Base-by-base conservation (phyloP, 2,797 vertebrate genomes). In the Danio jaintianensis region DNA sequence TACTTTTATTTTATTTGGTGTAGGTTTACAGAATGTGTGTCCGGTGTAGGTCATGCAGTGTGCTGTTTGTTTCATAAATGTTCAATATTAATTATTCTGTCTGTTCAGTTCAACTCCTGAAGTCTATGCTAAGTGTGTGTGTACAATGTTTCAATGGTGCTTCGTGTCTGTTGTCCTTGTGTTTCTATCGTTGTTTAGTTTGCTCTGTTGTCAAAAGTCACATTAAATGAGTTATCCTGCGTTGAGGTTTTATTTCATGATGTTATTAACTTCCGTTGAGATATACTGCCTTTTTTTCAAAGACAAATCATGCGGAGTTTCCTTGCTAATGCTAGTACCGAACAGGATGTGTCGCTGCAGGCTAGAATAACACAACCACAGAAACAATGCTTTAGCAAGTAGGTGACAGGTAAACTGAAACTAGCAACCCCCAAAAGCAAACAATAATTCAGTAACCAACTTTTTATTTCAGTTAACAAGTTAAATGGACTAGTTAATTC, bases 201-300 rank as follows among this genome's bases (percentile, higher is more conserved):
- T 68, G 36, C 18, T 68, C 45, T 80, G 52, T 67, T n/a, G 58
- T 73, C 20, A 18, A 47, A 55, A 6, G 45, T 68, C 52, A 52
- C 45, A 22, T 11, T 70, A 56, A 81, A 63, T 62, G 7, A 15
- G 5, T 45, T 69, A 56, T 43, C 40, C 64, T 53, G 63, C 5
- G 52, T 68, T 80, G 12, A 58, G 22, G 50, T 74, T 74, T 45
- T 68, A 62, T 81, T 53, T 36, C 43, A 63, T 47, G 64, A 40
- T 43, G 55, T 36, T 75, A 76, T 81, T 75, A 81, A 81, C 58
- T 36, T 18, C 8, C 18, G 13, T 52, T 59, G 15, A 62, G 45
- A 38, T 74, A 6, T 13, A n/a, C n/a, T 48, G n/a, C 29, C 29
- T 50, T 20, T 40, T n/a, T n/a, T n/a, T n/a, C n/a, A 48, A 56